Base-by-base conservation (phyloP, 2,797 vertebrate species). In the Okamejei kenojei region DNA sequence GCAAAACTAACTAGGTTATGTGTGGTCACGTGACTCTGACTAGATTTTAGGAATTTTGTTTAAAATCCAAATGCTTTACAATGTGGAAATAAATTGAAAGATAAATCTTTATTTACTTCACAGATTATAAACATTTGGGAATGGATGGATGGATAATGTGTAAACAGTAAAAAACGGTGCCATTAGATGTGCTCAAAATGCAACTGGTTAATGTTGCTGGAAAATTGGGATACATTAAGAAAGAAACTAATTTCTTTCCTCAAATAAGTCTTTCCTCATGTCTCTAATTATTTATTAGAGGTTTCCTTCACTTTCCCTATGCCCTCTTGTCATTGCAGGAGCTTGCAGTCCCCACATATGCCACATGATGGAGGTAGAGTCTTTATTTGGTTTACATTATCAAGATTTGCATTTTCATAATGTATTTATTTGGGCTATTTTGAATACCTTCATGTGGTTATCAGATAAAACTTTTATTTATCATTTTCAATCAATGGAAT, bases 311-410 rank as follows among this genome's bases (percentile, higher is more conserved):
- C 65, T 65, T 65, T 65, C 63, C 13, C 38, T 38, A 8, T 65
- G 63, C 63, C 63, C 19, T 68, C 10, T 63, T n/a, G 45, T 63
- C 58, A 63, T 29, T 29, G 58, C 13, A 68, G 19, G 61, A 32
- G n/a, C 1, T 35, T 63, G n/a, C 61, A 88, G 32, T 88, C 32
- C 61, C 29, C 32, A 65, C 32, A 35, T 6, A 88, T 0, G 1
- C 61, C 84, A 88, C 13, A 65, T 88, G 84, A 88, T 88, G 84
- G 84, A 88, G 84, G n/a, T n/a, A 88, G 63, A 88, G 61, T 32
- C 84, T 15, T 10, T 32, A 19, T 21, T 23, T 88, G 84, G 1
- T 8, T 19, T 19, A 58, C 9, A 15, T 29, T 61, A 61, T 35
- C 81, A n/a, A n/a, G 3, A 61, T 84, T 84, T 84, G n/a, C n/a